A percentile compares a stretch with the other conserved stretches of the same genome.
Evolutionary conservation across 2,113 vertebrate species (phyloP).

Genomic region (Gyps fulvus): DNA sequence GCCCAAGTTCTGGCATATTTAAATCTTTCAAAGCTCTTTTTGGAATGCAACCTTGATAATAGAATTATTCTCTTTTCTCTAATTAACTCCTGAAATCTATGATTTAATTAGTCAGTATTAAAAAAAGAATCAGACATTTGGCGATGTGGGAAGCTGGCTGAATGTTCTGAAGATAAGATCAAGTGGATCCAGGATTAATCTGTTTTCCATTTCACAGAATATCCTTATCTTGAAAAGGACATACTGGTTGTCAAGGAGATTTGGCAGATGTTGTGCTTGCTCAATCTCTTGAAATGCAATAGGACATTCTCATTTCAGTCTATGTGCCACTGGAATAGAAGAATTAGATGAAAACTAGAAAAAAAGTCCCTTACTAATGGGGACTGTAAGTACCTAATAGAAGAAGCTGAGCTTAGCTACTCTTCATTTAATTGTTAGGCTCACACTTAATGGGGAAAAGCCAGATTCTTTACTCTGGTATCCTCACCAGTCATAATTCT

Average conservation of each 20-base stretch:
- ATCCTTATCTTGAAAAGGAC: slow-evolving; percentile 48
- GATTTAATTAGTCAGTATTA: slow-evolving; percentile 22
- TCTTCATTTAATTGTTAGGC: background rate
- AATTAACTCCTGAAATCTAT: slow-evolving; percentile 26
- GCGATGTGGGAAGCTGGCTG: background rate
- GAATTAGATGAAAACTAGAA: background rate
- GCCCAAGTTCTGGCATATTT: background rate
- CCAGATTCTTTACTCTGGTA: background rate
- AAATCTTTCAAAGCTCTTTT: background rate
- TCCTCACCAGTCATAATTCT: background rate
- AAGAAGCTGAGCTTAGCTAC: background rate
- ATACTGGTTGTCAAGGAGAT: slow-evolving; percentile 51
- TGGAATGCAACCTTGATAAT: background rate
- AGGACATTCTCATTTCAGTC: background rate
- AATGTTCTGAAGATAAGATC: slow-evolving; percentile 26
- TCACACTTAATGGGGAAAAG: background rate
- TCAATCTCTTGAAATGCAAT: slow-evolving; percentile 15
- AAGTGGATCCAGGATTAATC: slow-evolving; percentile 41
- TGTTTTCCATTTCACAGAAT: slow-evolving; percentile 45
- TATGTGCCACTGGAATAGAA: background rate
- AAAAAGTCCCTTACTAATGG: background rate
- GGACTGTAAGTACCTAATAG: background rate
- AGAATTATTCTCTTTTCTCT: slow-evolving; percentile 11
- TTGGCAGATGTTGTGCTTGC: slow-evolving; percentile 42
- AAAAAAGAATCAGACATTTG: slow-evolving; percentile 34